Evolutionary conservation across 2,888 invertebrate genomes (phyloP), one percentile per base, ranked within the genome.

Genomic region (Apeira syringaria): DNA sequence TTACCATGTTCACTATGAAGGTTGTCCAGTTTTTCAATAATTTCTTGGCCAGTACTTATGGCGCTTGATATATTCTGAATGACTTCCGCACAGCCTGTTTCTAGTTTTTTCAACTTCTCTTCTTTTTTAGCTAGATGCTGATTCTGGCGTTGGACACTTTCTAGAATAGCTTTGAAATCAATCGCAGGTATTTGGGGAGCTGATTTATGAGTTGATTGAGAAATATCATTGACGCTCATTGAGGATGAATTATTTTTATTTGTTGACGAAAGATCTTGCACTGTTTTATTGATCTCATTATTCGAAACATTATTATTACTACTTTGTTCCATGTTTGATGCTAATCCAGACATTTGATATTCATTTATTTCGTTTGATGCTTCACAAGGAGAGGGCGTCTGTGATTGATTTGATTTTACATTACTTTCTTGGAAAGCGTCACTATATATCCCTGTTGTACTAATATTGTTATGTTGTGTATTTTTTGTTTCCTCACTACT

Each of bases 71-170:
- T 53, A 47, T 62, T 67, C 37, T 64, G 51, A 1, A 78, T 61
- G 9, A 78, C 67, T 10, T 69, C 61, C 4, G 68, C 58, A 61
- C 72, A 74, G 31, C 53, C 66, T 2, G 42, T 51, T 58, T 80
- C 77, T 27, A 77, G 53, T n/a, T 54, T 62, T 48, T 68, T 50
- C 7, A 75, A 55, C 50, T 62, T 67, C 57, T 70, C 53, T 11
- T 80, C 76, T 62, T 70, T 74, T 30, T 48, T 50, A 25, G 61
- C 56, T 26, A 74, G 56, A 47, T 50, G 53, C 53, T 78, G 74
- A 44, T 75, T 61, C 58, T 78, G 78, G 12, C 50, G 46, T 40
- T 53, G 66, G 3, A 73, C 54, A 33, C 60, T 74, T 53, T 73
- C 67, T 53, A 72, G 51, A 37, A 68, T 71, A 10, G 55, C 44